phyloP scores from a whole-genome alignment of 1,140 invertebrate species.

The Drosophila aff. region DNA sequence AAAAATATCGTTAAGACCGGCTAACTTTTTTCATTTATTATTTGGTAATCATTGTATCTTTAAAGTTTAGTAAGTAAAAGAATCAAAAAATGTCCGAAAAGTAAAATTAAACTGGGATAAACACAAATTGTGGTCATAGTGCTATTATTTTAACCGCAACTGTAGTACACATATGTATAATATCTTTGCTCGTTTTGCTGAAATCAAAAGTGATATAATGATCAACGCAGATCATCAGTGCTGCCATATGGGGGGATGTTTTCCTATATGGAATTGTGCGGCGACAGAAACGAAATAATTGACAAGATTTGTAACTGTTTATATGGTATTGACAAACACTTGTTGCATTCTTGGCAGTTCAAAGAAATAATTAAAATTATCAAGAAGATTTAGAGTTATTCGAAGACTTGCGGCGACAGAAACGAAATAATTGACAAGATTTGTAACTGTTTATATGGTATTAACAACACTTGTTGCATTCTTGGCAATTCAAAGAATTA shows the following conservation, averaged over 20 bases:
- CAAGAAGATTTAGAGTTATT: neutral
- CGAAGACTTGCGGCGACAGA: neutral
- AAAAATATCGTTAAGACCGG: too few species aligned
- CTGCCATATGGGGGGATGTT: constrained; percentile 5
- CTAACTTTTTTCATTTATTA: too few species aligned
- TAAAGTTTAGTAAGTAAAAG: too few species aligned
- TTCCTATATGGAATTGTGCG: constrained; percentile 1
- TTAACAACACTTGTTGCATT: neutral
- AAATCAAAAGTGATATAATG: constrained; percentile 49
- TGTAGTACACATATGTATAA: neutral
- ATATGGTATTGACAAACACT: constrained; percentile 1
- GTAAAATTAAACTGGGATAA: too few species aligned
- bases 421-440: neutral
- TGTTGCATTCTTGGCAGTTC: neutral
- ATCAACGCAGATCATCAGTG: constrained; percentile 4
- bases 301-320: neutral
- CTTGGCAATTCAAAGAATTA: neutral
- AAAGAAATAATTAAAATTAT: too few species aligned
- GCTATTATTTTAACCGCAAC: too few species aligned
- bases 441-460: constrained; percentile 1
- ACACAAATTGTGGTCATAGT: too few species aligned
- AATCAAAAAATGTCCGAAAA: too few species aligned
- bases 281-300: neutral
- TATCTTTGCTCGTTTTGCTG: neutral
- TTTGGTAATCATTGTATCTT: too few species aligned